phyloP scores from a whole-genome alignment of 1,140 invertebrate genomes.

The Linepithema humile region DNA sequence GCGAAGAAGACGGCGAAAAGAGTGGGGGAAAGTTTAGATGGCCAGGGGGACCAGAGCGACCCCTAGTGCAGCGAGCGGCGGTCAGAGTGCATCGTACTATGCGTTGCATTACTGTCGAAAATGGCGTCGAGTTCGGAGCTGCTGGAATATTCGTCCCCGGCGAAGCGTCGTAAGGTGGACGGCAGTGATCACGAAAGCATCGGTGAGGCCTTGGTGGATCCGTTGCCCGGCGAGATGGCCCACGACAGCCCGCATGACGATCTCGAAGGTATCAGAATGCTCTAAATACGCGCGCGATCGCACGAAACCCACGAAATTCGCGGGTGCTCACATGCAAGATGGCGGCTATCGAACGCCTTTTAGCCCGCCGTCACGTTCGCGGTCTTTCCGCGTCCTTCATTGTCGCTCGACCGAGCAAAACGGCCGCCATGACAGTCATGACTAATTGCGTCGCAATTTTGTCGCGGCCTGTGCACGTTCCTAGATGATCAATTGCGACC shows the following conservation, averaged over 20 bases:
- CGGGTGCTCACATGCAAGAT: slow-evolving; percentile 72
- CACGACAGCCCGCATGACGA: slow-evolving; percentile 75
- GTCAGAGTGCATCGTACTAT: slow-evolving; percentile 44
- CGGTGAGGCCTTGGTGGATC: slow-evolving; percentile 72
- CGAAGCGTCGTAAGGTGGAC: slow-evolving; percentile 83
- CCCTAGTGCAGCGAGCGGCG: slow-evolving; percentile 56
- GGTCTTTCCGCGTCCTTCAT: neutral
- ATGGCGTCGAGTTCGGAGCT: slow-evolving; percentile 84
- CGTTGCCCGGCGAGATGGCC: slow-evolving; percentile 71
- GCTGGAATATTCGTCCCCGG: slow-evolving; percentile 83
- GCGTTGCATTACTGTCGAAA: slow-evolving; percentile 82
- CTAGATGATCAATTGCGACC: neutral
- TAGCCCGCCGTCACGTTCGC: slow-evolving; percentile 22
- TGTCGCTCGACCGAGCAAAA: slow-evolving; percentile 49
- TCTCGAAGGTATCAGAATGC: slow-evolving; percentile 79
- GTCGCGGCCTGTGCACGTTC: neutral
- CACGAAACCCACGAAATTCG: slow-evolving; percentile 67
- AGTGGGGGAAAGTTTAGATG: slow-evolving; percentile 2
- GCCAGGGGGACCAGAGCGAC: slow-evolving; percentile 51
- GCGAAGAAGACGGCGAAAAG: neutral
- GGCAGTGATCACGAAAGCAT: slow-evolving; percentile 71
- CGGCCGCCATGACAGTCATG: slow-evolving; percentile 77
- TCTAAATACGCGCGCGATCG: slow-evolving; percentile 74
- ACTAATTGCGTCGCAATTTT: slow-evolving; percentile 47
- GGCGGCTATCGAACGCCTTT: slow-evolving; percentile 71